Evolutionary conservation across 2,888 invertebrate species (phyloP), one percentile per base, ranked within the genome.

Genomic region (Notodonta ziczac): DNA sequence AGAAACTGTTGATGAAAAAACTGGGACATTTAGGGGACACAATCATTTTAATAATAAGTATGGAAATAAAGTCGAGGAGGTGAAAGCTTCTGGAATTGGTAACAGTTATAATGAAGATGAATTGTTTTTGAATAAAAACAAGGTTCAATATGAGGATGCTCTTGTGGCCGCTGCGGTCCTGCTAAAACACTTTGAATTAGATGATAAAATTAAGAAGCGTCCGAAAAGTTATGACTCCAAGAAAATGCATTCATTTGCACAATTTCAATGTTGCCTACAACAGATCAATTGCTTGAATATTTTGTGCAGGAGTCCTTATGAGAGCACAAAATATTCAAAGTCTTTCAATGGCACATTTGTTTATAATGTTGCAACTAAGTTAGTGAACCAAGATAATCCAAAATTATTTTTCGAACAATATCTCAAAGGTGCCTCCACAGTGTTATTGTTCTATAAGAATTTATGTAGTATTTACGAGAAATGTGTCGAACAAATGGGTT

Each of bases 321-420:
- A 91, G 46, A 85, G 89, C 68, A 94, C 95, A 51, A 87, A 91
- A 48, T 94, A 96, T 77, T 94, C 94, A n/a, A 94, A 95, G 74
- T 91, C 95, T 66, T 97, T 94, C 71, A 96, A 97, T 85, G 97
- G 97, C 0, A 96, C 97, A 0, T 96, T 97, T 84, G 82, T 96
- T 0, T 97, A 97, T 76, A 97, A 97, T 88, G 86, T 96, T 39
- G 95, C 95, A 62, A 85, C 88, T 40, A 95, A 95, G 85, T 91
- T 97, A 56, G 94, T 94, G 65, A 93, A 90, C 66, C 94, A 96
- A 32, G 66, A 80, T 0, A 93, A 96, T 74, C 87, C 96, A 0
- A 83, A 89, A 39, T 78, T 76, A 51, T 96, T 95, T 78, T 80
- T 96, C 2, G 85, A 92, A 44, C 85, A 94, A 58, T 94, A 94